phyloP scores from a whole-genome alignment of 2,797 vertebrate genomes.

The Melanotaenia boesemani region DNA sequence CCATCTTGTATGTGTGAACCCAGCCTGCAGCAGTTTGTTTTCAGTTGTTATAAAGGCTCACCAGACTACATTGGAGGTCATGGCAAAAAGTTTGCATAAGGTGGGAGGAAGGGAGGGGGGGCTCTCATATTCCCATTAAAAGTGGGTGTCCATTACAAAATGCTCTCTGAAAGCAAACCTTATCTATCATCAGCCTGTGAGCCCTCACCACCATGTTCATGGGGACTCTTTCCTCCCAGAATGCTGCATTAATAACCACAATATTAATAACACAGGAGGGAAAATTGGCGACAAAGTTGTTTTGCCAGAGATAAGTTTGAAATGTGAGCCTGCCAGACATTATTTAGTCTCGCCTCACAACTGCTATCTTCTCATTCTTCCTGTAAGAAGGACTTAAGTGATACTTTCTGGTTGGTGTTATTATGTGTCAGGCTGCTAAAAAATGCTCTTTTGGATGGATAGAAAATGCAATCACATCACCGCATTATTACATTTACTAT shows the following conservation, averaged over 20 bases:
- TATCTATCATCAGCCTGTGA: slow-evolving; percentile 26
- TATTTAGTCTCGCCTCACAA: slow-evolving; percentile 37
- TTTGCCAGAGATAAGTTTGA: slow-evolving; percentile 35
- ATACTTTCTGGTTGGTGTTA: slow-evolving; percentile 52
- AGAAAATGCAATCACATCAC: slow-evolving; percentile 59
- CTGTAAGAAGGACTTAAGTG: slow-evolving; percentile 60
- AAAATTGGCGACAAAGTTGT: slow-evolving; percentile 34
- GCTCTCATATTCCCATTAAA: slow-evolving; percentile 36
- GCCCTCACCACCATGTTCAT: slow-evolving; percentile 34
- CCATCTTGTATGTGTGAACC: slow-evolving; percentile 52
- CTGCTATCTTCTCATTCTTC: slow-evolving; percentile 33
- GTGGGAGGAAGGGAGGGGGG: background rate
- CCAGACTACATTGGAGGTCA: slow-evolving; percentile 52
- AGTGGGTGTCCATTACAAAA: slow-evolving; percentile 41
- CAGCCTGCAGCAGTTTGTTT: slow-evolving; percentile 18
- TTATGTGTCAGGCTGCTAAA: slow-evolving; percentile 56
- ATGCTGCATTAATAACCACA: slow-evolving; percentile 43
- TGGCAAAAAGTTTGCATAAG: slow-evolving; percentile 44
- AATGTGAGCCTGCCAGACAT: slow-evolving; percentile 42
- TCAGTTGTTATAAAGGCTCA: slow-evolving; percentile 35
- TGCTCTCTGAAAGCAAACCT: slow-evolving; percentile 40
- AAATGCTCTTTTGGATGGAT: slow-evolving; percentile 34
- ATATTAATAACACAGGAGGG: slow-evolving; percentile 43
- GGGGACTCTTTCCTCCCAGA: slow-evolving; percentile 33
- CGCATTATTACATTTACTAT: slow-evolving; percentile 50